Evolutionary conservation across 2,888 invertebrate genomes (phyloP), one percentile per base, ranked within the genome.

Genomic region (Diarsia mendica): DNA sequence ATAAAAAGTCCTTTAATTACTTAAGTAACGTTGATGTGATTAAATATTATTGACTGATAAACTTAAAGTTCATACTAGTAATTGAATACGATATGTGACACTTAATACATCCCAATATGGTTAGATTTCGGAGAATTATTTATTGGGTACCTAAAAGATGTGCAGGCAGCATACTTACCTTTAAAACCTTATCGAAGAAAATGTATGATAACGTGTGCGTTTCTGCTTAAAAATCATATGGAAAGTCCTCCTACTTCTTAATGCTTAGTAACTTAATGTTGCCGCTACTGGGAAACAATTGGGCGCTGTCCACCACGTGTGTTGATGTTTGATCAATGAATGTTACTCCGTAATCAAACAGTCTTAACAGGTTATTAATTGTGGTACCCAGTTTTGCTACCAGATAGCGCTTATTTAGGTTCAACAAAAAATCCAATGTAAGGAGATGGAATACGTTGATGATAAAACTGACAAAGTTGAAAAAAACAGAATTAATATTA

Each of bases 21-120:
- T 33, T 13, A 18, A 28, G 6, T 23, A 23, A 23, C 61, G 58
- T 64, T 33, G 6, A 44, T 49, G 23, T 13, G 15, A 6, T 13
- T 64, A 23, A 72, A 44, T 64, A 9, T 80, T 51, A 80, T 73
- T 48, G 23, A 51, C 49, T 44, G 53, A 49, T 69, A 46, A 55
- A 28, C 5, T 53, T 61, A 65, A 65, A 73, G 23, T 80, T 73
- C 73, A 64, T 6, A 44, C 6, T 0, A 18, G 0, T 48, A 3
- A 58, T 72, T 58, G 13, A 48, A 53, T 18, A n/a, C 1, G 10
- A 3, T 15, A 33, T 20, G 55, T 77, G 18, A 80, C 3, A 44
- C 0, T n/a, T 49, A 20, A 46, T 67, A 58, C 18, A n/a, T 18
- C 15, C 1, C 5, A 46, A 23, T 8, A 39, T 3, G n/a, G 33